Percentiles rank a stretch among this genome's conserved stretches.
These are phyloP conservation scores for Callithrix jacchus DNA, from an alignment of 2,113 vertebrate species.

Conservation along the genomic window DNA sequence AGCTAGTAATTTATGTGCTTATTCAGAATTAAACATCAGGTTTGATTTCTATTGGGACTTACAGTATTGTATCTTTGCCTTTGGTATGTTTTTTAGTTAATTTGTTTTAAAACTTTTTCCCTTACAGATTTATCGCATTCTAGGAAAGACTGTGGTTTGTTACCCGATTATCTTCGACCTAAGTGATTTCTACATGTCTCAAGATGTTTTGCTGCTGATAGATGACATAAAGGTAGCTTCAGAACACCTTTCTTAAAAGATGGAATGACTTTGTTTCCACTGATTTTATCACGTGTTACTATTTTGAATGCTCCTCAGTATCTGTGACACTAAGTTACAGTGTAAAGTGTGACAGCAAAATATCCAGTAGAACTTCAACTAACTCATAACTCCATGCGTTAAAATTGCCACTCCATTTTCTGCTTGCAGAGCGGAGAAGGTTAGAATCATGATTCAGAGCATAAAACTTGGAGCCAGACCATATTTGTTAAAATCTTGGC, in stretches of 20 bases:
- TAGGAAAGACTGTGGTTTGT: constrained; percentile 98
- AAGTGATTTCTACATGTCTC: constrained; percentile 99
- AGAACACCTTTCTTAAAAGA: neutral
- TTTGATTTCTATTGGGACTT: constrained; percentile 17
- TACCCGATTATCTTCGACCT: constrained; percentile 99
- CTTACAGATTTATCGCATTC: constrained; percentile 95
- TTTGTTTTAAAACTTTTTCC: constrained; percentile 45
- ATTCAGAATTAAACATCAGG: constrained; percentile 42
- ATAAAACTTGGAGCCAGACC: neutral
- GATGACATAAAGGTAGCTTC: constrained; percentile 97
- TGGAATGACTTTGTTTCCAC: neutral
- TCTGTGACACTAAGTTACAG: neutral
- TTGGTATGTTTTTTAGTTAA: constrained; percentile 64
- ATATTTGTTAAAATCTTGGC: neutral
- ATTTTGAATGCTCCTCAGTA: neutral
- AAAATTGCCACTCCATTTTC: neutral
- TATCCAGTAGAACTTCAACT: neutral
- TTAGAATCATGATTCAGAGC: neutral
- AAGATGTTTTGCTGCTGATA: constrained; percentile 98
- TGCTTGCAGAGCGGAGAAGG: neutral
- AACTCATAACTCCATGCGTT: neutral
- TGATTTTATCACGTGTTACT: neutral
- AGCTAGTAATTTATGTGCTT: neutral
- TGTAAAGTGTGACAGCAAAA: neutral
- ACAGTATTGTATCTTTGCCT: neutral